These are phyloP conservation scores for Chrysogorgia sp. DNA, from an alignment of 92 coral and sea anemone genomes.

Conservation along the genomic window DNA sequence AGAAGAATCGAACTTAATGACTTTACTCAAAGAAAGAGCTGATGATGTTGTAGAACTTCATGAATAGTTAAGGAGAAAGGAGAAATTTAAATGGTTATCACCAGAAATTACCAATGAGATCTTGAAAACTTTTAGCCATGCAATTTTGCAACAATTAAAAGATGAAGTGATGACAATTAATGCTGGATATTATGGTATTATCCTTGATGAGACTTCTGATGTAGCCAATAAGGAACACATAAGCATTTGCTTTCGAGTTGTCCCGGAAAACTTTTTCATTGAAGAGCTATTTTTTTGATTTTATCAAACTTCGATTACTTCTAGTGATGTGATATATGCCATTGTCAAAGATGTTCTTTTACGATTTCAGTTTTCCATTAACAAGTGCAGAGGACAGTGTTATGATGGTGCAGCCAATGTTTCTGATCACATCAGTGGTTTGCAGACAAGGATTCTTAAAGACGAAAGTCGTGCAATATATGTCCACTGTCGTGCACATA, in stretches of 20 bases:
- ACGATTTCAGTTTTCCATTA: constrained; percentile 22
- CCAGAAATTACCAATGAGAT: constrained; percentile 35
- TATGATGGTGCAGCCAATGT: constrained; percentile 34
- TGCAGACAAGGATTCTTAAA: constrained; percentile 22
- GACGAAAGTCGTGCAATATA: constrained; percentile 28
- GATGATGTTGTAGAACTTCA: constrained; percentile 48
- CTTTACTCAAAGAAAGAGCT: constrained; percentile 45
- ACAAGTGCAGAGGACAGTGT: constrained; percentile 32
- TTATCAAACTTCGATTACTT: constrained; percentile 22
- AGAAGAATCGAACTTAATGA: constrained; percentile 50
- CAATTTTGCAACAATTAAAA: constrained; percentile 12
- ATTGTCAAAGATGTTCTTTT: constrained; percentile 37
- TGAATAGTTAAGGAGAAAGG: constrained; percentile 15
- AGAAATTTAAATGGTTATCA: constrained; percentile 28
- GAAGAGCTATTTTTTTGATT: constrained; percentile 28
- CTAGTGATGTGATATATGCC: constrained; percentile 35
- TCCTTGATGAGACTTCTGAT: constrained; percentile 21
- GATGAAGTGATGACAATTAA: constrained; percentile 23
- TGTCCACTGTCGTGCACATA: constrained; percentile 36
- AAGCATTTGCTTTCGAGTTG: constrained; percentile 38
- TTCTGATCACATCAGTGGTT: constrained; percentile 21
- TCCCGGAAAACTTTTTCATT: constrained; percentile 25
- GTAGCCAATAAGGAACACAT: constrained; percentile 32
- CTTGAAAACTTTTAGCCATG: constrained; percentile 22
- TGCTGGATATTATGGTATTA: constrained; percentile 28